These are phyloP conservation scores for Uloborus diversus DNA, from an alignment of 1,140 invertebrate species.

Conservation along the genomic window DNA sequence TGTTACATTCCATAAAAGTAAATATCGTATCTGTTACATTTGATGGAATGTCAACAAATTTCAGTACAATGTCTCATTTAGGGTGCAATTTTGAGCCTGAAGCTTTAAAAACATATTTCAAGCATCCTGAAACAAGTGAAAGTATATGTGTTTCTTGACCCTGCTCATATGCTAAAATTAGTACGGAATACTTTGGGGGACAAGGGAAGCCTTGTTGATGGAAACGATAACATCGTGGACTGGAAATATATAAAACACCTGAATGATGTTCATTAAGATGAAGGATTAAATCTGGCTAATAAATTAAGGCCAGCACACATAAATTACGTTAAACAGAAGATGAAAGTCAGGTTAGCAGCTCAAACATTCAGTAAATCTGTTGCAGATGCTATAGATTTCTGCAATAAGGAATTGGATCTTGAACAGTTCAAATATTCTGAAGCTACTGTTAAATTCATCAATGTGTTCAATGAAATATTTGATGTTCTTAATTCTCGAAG, in stretches of 20 bases:
- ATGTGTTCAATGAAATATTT: constrained; percentile 1
- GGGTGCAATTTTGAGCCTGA: neutral
- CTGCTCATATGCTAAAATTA: neutral
- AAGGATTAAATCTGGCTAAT: neutral
- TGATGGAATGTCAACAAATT: constrained; percentile 3
- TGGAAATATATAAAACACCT: constrained; percentile 11
- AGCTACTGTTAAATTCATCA: neutral
- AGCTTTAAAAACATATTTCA: neutral
- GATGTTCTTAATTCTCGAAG: neutral
- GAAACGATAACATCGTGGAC: neutral
- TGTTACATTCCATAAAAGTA: neutral
- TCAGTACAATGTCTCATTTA: neutral
- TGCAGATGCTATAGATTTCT: neutral
- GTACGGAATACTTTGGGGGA: neutral
- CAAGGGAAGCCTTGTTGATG: neutral
- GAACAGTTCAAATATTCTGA: neutral
- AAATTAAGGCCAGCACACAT: neutral
- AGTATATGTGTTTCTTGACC: neutral
- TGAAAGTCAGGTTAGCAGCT: neutral
- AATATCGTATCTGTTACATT: constrained; percentile 15
- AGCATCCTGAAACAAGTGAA: neutral
- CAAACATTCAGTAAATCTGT: neutral
- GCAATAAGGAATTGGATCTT: neutral
- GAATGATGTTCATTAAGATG: neutral
- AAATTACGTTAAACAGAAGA: neutral